A percentile compares a stretch with the other conserved stretches of the same genome.
Conservation (phyloP, 1,140 invertebrate species). For the Matsumurasca onukii region DNA sequence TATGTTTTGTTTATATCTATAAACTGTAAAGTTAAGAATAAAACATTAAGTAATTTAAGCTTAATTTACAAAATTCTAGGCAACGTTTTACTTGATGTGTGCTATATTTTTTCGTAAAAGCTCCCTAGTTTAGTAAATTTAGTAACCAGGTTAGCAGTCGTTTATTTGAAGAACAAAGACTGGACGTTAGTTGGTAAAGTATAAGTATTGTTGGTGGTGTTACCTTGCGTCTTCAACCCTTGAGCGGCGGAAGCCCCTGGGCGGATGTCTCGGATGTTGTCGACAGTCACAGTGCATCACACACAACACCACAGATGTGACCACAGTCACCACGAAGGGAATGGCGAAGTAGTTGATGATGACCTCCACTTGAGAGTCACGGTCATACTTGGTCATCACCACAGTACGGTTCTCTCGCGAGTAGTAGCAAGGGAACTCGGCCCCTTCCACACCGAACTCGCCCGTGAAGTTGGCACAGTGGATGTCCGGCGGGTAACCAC, state of each 20-base stretch:
- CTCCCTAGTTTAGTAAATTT: too few species aligned
- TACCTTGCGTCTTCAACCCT: slow-evolving; percentile 62
- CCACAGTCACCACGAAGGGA: slow-evolving; percentile 77
- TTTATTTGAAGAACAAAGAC: too few species aligned
- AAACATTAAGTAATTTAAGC: too few species aligned
- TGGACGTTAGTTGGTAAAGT: too few species aligned
- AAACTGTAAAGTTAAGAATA: too few species aligned
- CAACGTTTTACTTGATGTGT: too few species aligned
- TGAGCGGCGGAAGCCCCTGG: slow-evolving; percentile 52
- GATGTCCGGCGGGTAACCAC: slow-evolving; percentile 86
- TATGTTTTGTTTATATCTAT: too few species aligned
- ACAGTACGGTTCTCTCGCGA: slow-evolving; percentile 77
- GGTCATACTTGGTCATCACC: slow-evolving; percentile 76
- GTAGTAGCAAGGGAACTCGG: slow-evolving; percentile 80
- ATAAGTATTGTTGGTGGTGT: too few species aligned
- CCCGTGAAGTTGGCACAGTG: slow-evolving; percentile 80
- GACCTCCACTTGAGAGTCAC: slow-evolving; percentile 71
- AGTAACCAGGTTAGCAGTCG: too few species aligned
- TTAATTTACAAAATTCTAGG: too few species aligned
- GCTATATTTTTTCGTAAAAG: too few species aligned
- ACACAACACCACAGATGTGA: slow-evolving; percentile 78
- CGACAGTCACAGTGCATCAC: slow-evolving; percentile 80
- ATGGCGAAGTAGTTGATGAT: slow-evolving; percentile 80
- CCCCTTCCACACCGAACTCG: slow-evolving; percentile 71
- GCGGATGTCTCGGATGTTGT: slow-evolving; percentile 51